Conservation (phyloP, 1,140 invertebrate genomes). For the Caenorhabditis remanei region DNA sequence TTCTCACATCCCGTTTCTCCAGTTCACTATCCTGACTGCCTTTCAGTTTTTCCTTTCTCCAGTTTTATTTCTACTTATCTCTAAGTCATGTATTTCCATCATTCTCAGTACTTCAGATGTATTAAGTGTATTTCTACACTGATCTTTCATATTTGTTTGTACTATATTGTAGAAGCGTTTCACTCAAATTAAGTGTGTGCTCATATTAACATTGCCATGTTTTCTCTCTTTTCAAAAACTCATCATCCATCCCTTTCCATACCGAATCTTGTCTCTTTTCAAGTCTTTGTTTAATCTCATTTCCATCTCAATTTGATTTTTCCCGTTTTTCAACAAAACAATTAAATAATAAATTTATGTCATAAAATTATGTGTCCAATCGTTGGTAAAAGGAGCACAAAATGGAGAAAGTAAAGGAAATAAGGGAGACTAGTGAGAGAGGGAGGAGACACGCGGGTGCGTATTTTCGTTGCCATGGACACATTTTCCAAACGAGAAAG, state of each 20-base stretch:
- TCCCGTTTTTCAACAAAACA: neutral
- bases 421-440: too few species aligned
- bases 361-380: neutral
- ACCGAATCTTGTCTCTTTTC: slow-evolving; percentile 32
- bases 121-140: too few species aligned
- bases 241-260: neutral
- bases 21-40: slow-evolving; percentile 38
- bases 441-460: neutral
- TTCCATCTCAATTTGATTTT: neutral
- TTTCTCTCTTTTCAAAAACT: neutral
- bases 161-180: slow-evolving; percentile 47
- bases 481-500: neutral
- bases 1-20: slow-evolving; percentile 25
- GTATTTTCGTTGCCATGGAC: slow-evolving; percentile 4
- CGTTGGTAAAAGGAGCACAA: neutral
- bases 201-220: slow-evolving; percentile 45
- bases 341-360: slow-evolving; percentile 28
- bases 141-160: neutral
- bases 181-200: slow-evolving; percentile 53
- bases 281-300: neutral
- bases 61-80: neutral
- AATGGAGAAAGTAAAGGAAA: neutral
- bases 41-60: neutral
- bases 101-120: too few species aligned
- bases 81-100: too few species aligned